Conservation (phyloP, 2,113 vertebrate genomes). For the Seriola quinqueradiata region DNA sequence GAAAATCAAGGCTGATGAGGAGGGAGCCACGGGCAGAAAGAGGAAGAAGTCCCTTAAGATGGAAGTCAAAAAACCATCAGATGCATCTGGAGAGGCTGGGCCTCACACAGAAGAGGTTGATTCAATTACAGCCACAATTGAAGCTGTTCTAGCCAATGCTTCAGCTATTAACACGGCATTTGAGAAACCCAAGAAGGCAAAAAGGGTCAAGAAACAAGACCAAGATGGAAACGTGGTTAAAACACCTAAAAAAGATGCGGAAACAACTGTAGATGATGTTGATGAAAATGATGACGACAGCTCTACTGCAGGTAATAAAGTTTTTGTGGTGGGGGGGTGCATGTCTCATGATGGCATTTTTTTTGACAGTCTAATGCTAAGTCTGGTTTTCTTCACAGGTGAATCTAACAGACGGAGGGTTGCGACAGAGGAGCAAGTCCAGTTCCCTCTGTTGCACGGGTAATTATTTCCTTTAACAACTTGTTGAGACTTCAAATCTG, state of each 20-base stretch:
- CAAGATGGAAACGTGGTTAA: conserved; percentile 47
- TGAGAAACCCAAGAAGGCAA: conserved; percentile 74
- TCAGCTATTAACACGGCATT: conserved; percentile 17
- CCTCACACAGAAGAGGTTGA: conserved; percentile 60
- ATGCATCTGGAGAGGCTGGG: conserved; percentile 31
- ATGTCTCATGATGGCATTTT: not conserved
- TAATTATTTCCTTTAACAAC: conserved; percentile 69
- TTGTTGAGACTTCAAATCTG: not conserved
- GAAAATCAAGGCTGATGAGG: conserved; percentile 43
- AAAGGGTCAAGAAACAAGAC: conserved; percentile 70
- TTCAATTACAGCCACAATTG: conserved; percentile 68
- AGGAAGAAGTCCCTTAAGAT: conserved; percentile 69
- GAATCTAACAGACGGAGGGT: conserved; percentile 89
- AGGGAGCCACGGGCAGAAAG: conserved; percentile 62
- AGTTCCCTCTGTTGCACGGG: conserved; percentile 92
- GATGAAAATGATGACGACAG: conserved; percentile 77
- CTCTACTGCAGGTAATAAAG: conserved; percentile 74
- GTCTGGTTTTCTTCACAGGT: conserved; percentile 75
- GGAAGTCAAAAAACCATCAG: conserved; percentile 43
- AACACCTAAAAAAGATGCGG: conserved; percentile 49
- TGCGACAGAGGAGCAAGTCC: conserved; percentile 93
- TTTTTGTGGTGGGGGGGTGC: not conserved
- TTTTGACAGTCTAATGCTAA: not conserved
- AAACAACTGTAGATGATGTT: conserved; percentile 57
- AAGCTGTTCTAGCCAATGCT: conserved; percentile 69